phyloP scores from a whole-genome alignment of 2,888 invertebrate species.

The Dynastes tityus region DNA sequence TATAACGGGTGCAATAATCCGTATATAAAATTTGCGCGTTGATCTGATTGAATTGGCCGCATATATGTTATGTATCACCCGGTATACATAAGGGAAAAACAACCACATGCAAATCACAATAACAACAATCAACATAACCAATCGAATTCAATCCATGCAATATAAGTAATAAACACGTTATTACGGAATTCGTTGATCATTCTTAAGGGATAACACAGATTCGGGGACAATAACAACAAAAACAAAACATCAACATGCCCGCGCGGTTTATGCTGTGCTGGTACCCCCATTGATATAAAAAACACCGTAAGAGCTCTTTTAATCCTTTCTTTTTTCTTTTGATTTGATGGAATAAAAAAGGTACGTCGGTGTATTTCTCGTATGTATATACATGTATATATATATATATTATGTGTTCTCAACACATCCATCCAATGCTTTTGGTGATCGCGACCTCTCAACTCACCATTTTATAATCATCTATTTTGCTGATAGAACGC shows the following conservation, averaged over 20 bases:
- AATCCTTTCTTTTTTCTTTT: neutral
- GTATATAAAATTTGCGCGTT: neutral
- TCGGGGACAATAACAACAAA: neutral
- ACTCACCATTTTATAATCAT: constrained; percentile 99
- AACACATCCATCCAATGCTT: constrained; percentile 66
- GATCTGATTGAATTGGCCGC: neutral
- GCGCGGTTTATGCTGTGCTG: constrained; percentile 4
- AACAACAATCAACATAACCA: too few species aligned
- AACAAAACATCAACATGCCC: constrained; percentile 13
- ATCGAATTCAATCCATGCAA: neutral
- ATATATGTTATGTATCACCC: too few species aligned
- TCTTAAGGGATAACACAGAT: neutral
- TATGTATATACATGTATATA: neutral
- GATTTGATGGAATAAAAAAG: neutral
- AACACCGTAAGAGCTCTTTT: neutral
- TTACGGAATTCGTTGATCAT: neutral
- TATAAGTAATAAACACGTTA: too few species aligned
- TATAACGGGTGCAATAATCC: too few species aligned
- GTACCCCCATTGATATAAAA: constrained; percentile 29
- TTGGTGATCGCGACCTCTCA: constrained; percentile 65
- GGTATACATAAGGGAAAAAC: too few species aligned
- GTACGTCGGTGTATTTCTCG: neutral
- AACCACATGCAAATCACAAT: too few species aligned
- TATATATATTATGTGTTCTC: too few species aligned
- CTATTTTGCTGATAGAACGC: constrained; percentile 98